phyloP scores from a whole-genome alignment of 2,113 vertebrate genomes.

The Poeciliopsis occidentalis region DNA sequence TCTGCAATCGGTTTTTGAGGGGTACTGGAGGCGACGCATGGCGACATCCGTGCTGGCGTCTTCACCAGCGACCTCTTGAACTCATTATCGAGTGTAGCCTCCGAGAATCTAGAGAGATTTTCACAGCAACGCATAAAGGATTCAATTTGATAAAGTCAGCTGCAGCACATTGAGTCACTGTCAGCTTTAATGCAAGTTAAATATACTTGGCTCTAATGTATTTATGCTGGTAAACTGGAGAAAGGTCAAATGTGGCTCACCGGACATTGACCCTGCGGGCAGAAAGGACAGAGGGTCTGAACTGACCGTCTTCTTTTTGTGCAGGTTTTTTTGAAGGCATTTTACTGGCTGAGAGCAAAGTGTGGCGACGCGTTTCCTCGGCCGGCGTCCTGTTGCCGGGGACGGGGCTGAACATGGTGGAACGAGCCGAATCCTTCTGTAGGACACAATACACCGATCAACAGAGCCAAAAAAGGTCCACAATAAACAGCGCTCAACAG shows the following conservation, averaged over 20 bases:
- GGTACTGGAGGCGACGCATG: conserved; percentile 56
- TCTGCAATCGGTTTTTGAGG: conserved; percentile 45
- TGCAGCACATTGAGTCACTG: not conserved
- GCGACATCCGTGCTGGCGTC: conserved; percentile 89
- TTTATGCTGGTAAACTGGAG: not conserved
- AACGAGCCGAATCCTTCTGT: conserved; percentile 64
- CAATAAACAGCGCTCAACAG: too few species aligned
- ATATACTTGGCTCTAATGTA: not conserved
- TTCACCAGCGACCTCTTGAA: conserved; percentile 87
- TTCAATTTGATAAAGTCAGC: not conserved
- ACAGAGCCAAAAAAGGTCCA: not conserved
- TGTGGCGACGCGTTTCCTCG: conserved; percentile 49
- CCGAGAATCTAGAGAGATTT: conserved; percentile 83
- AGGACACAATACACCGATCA: not conserved
- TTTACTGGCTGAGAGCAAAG: conserved; percentile 53
- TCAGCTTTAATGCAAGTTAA: not conserved
- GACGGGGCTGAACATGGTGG: conserved; percentile 81
- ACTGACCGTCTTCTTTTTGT: conserved; percentile 67
- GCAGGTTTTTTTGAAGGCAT: conserved; percentile 42
- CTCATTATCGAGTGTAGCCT: conserved; percentile 88
- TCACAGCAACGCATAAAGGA: not conserved
- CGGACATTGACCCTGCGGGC: conserved; percentile 90
- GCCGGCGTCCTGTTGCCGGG: conserved; percentile 52
- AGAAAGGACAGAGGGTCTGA: conserved; percentile 81
- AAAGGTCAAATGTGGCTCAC: conserved; percentile 65